A percentile compares a stretch with the other conserved stretches of the same genome.
Conservation (phyloP, 2,797 vertebrate species). For the Chaunax sp. region DNA sequence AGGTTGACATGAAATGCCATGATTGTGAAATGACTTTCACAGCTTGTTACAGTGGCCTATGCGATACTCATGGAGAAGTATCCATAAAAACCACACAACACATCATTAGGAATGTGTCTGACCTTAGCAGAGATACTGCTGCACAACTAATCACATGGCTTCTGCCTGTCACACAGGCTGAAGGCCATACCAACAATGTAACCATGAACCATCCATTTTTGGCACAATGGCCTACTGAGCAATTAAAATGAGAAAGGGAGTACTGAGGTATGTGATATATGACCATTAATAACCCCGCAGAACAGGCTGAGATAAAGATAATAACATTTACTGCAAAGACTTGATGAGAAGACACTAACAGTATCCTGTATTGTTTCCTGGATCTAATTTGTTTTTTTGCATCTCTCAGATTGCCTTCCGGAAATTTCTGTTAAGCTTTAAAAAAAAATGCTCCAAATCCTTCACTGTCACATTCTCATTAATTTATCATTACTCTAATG, state of each 20-base stretch:
- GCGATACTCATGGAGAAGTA: conserved; percentile 39
- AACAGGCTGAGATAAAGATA: background rate
- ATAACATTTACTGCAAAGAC: background rate
- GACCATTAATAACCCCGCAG: conserved; percentile 10
- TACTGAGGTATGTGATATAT: background rate
- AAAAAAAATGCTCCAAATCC: conserved; percentile 8
- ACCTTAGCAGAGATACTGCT: conserved; percentile 51
- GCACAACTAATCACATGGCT: conserved; percentile 52
- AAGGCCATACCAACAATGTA: conserved; percentile 15
- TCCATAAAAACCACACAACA: conserved; percentile 66
- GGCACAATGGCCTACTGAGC: background rate
- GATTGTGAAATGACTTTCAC: conserved; percentile 31
- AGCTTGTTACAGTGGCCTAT: conserved; percentile 59
- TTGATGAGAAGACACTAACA: conserved; percentile 4
- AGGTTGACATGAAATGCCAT: background rate
- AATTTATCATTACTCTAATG: conserved; percentile 4
- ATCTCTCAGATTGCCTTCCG: conserved; percentile 8
- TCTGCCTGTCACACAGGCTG: conserved; percentile 54
- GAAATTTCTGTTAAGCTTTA: conserved; percentile 27
- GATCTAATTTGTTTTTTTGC: background rate
- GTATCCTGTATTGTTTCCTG: background rate
- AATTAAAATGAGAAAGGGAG: conserved; percentile 22
- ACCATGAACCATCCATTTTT: conserved; percentile 22
- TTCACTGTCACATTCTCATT: conserved; percentile 15
- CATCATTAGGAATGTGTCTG: conserved; percentile 66